These are phyloP conservation scores for Agelastica alni DNA, from an alignment of 2,888 invertebrate species.

Conservation along the genomic window DNA sequence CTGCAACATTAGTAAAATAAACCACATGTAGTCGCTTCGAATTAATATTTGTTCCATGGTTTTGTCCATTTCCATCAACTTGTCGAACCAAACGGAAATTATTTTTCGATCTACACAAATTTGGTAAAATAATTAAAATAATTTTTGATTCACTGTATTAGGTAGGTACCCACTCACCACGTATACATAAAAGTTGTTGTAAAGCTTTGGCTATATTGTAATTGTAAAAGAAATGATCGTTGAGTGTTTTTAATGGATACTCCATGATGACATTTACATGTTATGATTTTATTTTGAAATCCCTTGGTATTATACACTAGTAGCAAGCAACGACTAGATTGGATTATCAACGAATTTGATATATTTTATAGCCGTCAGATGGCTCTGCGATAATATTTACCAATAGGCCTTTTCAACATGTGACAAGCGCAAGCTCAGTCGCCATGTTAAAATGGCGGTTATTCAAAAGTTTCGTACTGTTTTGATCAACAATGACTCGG, in stretches of 20 bases:
- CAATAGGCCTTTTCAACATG: neutral
- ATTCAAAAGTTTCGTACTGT: neutral
- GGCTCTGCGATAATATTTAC: too few relatives aligned
- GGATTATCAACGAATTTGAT: too few relatives aligned
- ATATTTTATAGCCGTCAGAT: too few relatives aligned
- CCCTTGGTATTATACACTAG: too few relatives aligned
- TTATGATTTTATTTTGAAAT: too few relatives aligned
- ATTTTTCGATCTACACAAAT: slow-evolving; percentile 46
- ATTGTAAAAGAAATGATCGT: slow-evolving; percentile 55
- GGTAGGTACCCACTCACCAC: slow-evolving; percentile 41
- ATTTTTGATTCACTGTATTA: neutral
- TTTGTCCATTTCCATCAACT: slow-evolving; percentile 48
- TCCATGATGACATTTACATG: slow-evolving; percentile 40
- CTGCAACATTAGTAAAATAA: slow-evolving; percentile 55
- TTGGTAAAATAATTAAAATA: neutral
- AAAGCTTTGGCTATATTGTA: slow-evolving; percentile 54
- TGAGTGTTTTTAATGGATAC: slow-evolving; percentile 44
- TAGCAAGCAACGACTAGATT: too few relatives aligned
- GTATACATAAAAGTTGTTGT: slow-evolving; percentile 50
- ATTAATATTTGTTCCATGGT: slow-evolving; percentile 46
- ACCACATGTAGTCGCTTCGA: slow-evolving; percentile 57
- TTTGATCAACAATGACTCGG: neutral
- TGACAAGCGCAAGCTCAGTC: neutral
- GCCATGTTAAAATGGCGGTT: neutral
- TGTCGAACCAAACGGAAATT: slow-evolving; percentile 53